Conservation (phyloP, 2,888 invertebrate species). For the Physocephala rufipes region DNA sequence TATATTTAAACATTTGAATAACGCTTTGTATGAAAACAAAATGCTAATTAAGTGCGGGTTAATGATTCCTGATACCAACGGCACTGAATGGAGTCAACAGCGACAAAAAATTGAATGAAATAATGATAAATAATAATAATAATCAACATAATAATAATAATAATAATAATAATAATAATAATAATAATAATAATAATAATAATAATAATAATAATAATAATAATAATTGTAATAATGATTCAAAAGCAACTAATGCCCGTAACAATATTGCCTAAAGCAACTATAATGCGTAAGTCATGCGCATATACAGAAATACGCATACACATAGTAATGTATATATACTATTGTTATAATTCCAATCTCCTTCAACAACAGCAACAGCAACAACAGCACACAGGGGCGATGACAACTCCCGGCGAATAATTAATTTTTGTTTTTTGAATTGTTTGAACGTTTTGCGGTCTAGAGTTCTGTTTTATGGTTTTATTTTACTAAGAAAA, state of each 20-base stretch:
- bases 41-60: slow-evolving; percentile 30
- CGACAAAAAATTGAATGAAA: background rate
- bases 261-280: no score
- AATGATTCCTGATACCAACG: slow-evolving; percentile 26
- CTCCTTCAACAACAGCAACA: slow-evolving; percentile 46
- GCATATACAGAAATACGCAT: no score
- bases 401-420: background rate
- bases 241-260: no score
- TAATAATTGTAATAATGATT: no score
- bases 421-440: background rate
- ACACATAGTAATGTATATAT: no score
- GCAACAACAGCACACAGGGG: slow-evolving; percentile 22
- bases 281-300: no score
- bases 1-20: background rate
- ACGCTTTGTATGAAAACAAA: slow-evolving; percentile 6
- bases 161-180: no score
- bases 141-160: no score
- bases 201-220: no score
- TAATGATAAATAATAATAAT: no score
- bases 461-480: background rate
- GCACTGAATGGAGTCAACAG: slow-evolving; percentile 20
- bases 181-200: no score
- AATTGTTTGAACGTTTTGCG: background rate
- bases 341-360: slow-evolving; percentile 46
- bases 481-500: no score